Base-by-base conservation (phyloP, 2,888 invertebrate genomes). In the Perizoma affinitatum region DNA sequence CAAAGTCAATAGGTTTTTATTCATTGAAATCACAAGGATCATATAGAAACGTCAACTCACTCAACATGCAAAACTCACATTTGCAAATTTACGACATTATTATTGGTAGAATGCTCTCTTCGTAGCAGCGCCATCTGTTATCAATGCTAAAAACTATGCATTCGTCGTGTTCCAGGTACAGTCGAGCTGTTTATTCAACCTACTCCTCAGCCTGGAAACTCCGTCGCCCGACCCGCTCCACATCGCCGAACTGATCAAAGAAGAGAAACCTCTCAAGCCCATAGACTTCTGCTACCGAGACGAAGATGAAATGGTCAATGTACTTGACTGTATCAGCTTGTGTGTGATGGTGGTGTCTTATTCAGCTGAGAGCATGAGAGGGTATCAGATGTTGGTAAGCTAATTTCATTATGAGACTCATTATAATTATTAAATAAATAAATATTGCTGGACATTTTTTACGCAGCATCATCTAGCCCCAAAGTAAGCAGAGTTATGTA, bases 301-400 rank as follows among this genome's bases (percentile, higher is more conserved):
- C 82, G 99, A 99, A 80, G 96, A 98, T 54, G 99, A 99, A 84
- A 98, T 98, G 94, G 98, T 99, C 54, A 97, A 97, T 7, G 97
- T 99, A 6, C 90, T 99, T 64, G 99, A 99, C 83, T 98, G 98
- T 73, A 98, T 99, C 79, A 98, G 98, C n/a, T 94, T 99, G 57
- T 99, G 99, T 83, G 98, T 99, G 0, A 99, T 99, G 95, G 99
- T 99, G 0, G 98, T 99, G 5, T 98, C 99, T 0, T 99, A 99
- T 86, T 97, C 99, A 0, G 98, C 99, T 5, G 99, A 99, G 84
- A 98, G 99, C 58, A 95, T 96, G 66, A 90, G 97, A 65, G 97
- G 97, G 0, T 97, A 97, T 82, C 97, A 98, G 84, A 97, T 98
- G 97, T 88, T 97, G 90, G 97, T 97, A 84, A 89, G 94, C 89